A percentile compares a stretch with the other conserved stretches of the same genome.
These are phyloP conservation scores for Germaria angustata DNA, from an alignment of 2,888 invertebrate species.

Conservation along the genomic window DNA sequence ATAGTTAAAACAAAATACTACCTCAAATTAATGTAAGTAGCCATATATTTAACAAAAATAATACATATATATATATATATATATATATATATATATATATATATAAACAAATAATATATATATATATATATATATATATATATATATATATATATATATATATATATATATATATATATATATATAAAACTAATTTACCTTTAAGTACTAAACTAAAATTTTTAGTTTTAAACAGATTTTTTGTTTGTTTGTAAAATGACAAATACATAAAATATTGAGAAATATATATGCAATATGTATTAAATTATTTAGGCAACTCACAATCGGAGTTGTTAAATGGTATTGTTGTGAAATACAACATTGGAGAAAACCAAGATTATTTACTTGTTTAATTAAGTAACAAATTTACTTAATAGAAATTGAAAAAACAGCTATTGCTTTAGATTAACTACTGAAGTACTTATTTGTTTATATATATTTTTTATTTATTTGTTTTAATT, in stretches of 20 bases:
- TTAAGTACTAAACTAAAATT: slow-evolving; percentile 3
- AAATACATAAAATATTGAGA: background rate
- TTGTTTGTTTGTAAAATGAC: no score
- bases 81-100: no score
- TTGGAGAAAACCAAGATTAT: background rate
- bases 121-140: no score
- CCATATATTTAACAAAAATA: slow-evolving; percentile 42
- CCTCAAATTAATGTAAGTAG: slow-evolving; percentile 64
- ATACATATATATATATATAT: no score
- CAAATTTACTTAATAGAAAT: slow-evolving; percentile 59
- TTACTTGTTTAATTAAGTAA: slow-evolving; percentile 41
- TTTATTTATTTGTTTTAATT: slow-evolving; percentile 18
- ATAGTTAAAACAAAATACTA: slow-evolving; percentile 48
- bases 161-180: no score
- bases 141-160: no score
- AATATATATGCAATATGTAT: background rate
- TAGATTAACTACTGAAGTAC: background rate
- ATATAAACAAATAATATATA: slow-evolving; percentile 14
- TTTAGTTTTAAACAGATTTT: slow-evolving; percentile 20
- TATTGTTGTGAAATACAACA: background rate
- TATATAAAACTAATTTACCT: background rate
- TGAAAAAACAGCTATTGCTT: background rate
- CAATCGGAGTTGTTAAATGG: background rate
- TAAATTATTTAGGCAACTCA: background rate
- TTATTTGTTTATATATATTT: slow-evolving; percentile 26